Evolutionary conservation across 2,113 vertebrate species (phyloP), one percentile per base, ranked within the genome.

Genomic region (Eonycteris spelaea): DNA sequence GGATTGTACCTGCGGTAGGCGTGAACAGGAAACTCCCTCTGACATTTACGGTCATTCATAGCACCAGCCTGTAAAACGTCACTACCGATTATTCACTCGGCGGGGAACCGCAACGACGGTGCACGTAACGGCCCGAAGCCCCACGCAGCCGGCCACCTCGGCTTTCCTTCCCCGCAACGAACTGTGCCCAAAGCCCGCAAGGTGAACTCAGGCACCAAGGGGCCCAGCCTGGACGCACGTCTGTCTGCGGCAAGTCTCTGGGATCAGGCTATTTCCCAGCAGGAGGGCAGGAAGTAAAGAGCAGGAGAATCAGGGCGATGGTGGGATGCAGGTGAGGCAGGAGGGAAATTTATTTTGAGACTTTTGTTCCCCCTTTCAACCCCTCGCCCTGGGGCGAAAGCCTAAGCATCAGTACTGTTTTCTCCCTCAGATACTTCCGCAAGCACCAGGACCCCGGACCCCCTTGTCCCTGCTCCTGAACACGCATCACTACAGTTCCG

Each of bases 401-500:
- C 28, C 75, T 53, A 33, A 57, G 53, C 33, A 15, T 16, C 40
- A 65, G 38, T 16, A 45, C 4, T 59, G 19, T 33, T 57, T 82
- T 53, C 61, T 92, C 4, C 45, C 30, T 61, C 11, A 15, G 11
- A 45, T 30, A 35, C 9, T 22, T 80, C 26, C 38, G 40, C 4
- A 26, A 59, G 0, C 78, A 43, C 19, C 59, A 24, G 45, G 57
- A 1, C 45, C 19, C 53, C 26, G 1, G 0, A 40, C 24, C 8
- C 90, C 28, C 24, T 0, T 6, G n/a, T 90, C 80, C 77, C 48
- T 57, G 30, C 22, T 28, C 11, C 12, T 43, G 19, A 67, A 63
- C n/a, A 40, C 24, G 65, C 6, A 3, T 15, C 24, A 30, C 28
- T 85, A 3, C 18, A 33, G 4, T 22, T 0, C 0, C 3, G 67